A percentile compares a stretch with the other conserved stretches of the same genome.
These are phyloP conservation scores for Oxystoma pomonae DNA, from an alignment of 2,888 invertebrate genomes.

Conservation along the genomic window DNA sequence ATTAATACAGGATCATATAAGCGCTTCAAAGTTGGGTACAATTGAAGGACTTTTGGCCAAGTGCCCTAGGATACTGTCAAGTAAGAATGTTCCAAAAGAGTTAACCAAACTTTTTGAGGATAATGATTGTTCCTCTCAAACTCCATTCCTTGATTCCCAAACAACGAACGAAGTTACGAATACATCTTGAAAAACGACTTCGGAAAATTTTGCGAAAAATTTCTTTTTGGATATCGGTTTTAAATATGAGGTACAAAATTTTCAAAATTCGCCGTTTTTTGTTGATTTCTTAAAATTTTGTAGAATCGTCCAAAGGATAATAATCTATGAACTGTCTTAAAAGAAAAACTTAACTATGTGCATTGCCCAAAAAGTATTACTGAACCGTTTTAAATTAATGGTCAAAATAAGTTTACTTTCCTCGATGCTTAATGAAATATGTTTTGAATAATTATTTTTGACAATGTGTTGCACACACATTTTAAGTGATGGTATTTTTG, in stretches of 20 bases:
- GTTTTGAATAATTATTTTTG: too few relatives aligned
- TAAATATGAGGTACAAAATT: slow-evolving; percentile 28
- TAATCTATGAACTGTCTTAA: too few relatives aligned
- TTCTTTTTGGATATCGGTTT: slow-evolving; percentile 29
- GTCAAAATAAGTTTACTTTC: too few relatives aligned
- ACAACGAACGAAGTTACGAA: slow-evolving; percentile 39
- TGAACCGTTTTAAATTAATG: too few relatives aligned
- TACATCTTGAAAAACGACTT: slow-evolving; percentile 38
- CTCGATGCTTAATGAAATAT: too few relatives aligned
- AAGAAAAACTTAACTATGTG: too few relatives aligned
- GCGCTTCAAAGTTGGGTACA: slow-evolving; percentile 40
- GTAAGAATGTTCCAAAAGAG: slow-evolving; percentile 54
- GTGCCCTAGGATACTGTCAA: slow-evolving; percentile 60
- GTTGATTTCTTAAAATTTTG: too few relatives aligned
- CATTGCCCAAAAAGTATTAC: too few relatives aligned
- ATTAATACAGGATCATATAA: slow-evolving; percentile 50
- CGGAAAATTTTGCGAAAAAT: slow-evolving; percentile 31
- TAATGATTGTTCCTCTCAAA: slow-evolving; percentile 30
- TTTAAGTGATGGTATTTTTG: too few relatives aligned
- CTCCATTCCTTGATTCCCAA: slow-evolving; percentile 28
- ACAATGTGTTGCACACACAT: too few relatives aligned
- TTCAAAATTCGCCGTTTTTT: slow-evolving; percentile 22
- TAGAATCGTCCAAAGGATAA: too few relatives aligned
- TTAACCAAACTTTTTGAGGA: slow-evolving; percentile 46
- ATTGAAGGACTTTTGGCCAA: slow-evolving; percentile 54